Base-by-base conservation (phyloP, 2,888 invertebrate genomes). In the Meiosimyza decipiens region DNA sequence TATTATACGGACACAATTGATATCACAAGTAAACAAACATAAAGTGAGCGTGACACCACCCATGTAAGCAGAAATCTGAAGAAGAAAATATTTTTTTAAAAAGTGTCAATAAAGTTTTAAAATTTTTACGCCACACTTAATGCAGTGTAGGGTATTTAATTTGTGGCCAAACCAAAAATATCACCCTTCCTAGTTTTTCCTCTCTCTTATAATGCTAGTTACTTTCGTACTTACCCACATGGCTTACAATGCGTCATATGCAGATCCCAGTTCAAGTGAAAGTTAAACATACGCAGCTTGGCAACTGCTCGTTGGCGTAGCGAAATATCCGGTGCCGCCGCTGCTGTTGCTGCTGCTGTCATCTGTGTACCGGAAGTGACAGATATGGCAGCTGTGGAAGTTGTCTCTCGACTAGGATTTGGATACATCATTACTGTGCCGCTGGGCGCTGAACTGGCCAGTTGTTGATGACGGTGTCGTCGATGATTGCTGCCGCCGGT, bases 221-320 rank as follows among this genome's bases (percentile, higher is more conserved):
- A 16, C 87, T 84, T 79, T 87, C 87, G 50, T 71, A 86, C 87
- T 84, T 79, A 87, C 87, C 87, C 87, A 79, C 87, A 87, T 66
- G 87, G 87, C 73, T 87, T 87, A 81, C 87, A 87, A 77, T 87
- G 87, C 81, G 86, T 87, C 87, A 87, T 87, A 77, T 87, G 87
- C 73, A 87, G 82, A 80, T 87, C 87, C 87, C 87, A 87, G 80
- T 87, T 87, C 68, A 87, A 81, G 77, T 87, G 86, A 75, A 87
- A 87, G 82, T 87, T 87, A 78, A 87, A 87, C 85, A 87, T 85
- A 76, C 86, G 85, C 79, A 87, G 77, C 80, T 87, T 87, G 71
- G 87, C 87, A 72, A 87, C 87, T 69, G 87, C 87, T 54, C 87
- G 87, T 77, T 87, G 87, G 71, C 87, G 80, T 77, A 87, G 74